Evolutionary conservation across 37 sponge, comb jelly and placozoan genomes (phyloP), one percentile per base, ranked within the genome.

Genomic region (Amphimedon queenslandica): DNA sequence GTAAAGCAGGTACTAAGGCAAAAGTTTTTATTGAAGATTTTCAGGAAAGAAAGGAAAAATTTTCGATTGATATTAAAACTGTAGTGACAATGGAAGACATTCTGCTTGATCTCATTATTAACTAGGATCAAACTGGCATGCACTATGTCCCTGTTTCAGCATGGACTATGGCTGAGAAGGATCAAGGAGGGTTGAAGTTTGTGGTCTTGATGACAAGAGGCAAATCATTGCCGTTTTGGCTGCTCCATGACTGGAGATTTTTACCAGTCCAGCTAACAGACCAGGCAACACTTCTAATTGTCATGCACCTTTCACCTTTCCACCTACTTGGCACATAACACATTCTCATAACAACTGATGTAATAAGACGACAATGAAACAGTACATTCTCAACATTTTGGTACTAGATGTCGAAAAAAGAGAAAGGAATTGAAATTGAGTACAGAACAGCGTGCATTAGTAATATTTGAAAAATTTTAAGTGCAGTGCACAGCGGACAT

Each of bases 51-150:
- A 85, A 85, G 36, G 34, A 53, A 13, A 69, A 85, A 53, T 85
- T 73, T 72, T 51, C 73, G 43, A 74, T 79, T 31, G 80, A 85
- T 65, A 34, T 73, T 5, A 67, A 58, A 4, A 35, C 75, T 1
- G 37, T 85, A 33, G 58, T 85, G 8, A 63, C 66, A 34, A 67
- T 85, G 68, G 86, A 79, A 67, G 86, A 85, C 31, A 85, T 85
- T 27, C 86, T 81, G 33, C 63, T 43, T 16, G 68, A 79, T 24
- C 58, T 85, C 8, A 37, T 80, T 0, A 74, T 77, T 34, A 84
- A 84, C 73, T 78, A 73, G 79, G 85, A 84, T 32, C 79, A 84
- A 71, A 84, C 79, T 53, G 85, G 80, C 25, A 66, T 84, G 23
- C 79, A 77, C 28, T 84, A 84, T 58, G 79, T 84, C 24, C 79